A percentile compares a stretch with the other conserved stretches of the same genome.
Evolutionary conservation across 2,113 vertebrate genomes (phyloP).

Genomic region (Opisthocomus hoazin): DNA sequence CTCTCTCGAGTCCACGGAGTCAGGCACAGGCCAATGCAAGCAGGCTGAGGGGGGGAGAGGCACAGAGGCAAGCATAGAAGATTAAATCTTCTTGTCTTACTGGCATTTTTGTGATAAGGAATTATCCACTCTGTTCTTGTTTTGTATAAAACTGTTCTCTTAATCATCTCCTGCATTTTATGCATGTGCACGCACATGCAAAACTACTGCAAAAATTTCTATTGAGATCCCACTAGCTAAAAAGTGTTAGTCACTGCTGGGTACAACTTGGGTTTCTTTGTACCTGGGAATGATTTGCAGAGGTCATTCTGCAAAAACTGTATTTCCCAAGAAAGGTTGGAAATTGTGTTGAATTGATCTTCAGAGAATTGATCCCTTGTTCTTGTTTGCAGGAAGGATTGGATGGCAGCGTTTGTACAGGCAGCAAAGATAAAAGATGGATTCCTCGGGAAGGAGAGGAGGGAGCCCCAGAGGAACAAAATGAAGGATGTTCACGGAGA

Average conservation of each 20-base stretch:
- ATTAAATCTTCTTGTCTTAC: not conserved
- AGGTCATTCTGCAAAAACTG: not conserved
- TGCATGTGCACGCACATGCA: accelerated
- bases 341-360: not conserved
- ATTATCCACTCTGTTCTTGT: not conserved
- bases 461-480: not conserved
- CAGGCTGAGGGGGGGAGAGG: not conserved
- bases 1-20: not conserved
- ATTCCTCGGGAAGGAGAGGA: not conserved
- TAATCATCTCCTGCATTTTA: not conserved
- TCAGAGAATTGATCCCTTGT: not conserved
- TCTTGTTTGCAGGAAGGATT: not conserved
- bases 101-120: not conserved
- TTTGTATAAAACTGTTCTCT: not conserved
- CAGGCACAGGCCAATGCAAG: not conserved
- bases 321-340: not conserved
- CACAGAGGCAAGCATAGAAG: accelerated
- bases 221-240: not conserved
- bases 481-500: not conserved
- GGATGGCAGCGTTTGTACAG: not conserved
- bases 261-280: not conserved
- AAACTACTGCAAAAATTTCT: not conserved
- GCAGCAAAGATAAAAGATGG: not conserved
- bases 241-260: not conserved
- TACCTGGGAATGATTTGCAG: not conserved